A percentile compares a stretch with the other conserved stretches of the same genome.
phyloP scores from a whole-genome alignment of 2,113 vertebrate genomes.

The Cnemophilus loriae region DNA sequence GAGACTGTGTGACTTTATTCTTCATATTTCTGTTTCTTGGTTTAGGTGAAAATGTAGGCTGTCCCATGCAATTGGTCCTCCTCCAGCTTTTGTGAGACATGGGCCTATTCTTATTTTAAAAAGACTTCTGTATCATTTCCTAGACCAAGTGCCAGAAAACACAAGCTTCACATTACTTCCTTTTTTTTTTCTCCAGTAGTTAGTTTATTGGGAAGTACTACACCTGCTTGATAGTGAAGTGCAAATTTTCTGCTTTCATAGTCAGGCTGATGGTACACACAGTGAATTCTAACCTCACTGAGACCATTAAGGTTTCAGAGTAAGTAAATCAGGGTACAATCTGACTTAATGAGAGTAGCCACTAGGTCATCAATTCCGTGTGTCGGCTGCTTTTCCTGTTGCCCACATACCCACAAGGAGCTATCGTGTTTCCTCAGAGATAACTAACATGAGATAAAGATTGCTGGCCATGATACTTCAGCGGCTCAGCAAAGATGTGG shows the following conservation, averaged over 20 bases:
- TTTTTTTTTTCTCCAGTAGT: neutral
- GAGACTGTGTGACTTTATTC: neutral
- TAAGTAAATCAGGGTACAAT: slow-evolving; percentile 17
- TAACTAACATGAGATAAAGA: neutral
- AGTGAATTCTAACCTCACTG: neutral
- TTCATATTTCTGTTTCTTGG: neutral
- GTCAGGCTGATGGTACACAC: neutral
- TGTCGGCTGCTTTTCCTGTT: neutral
- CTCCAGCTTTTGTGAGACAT: neutral
- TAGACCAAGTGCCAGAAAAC: neutral
- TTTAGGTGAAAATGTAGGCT: neutral
- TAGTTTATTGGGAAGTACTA: neutral
- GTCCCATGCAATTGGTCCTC: neutral
- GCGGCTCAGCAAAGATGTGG: neutral
- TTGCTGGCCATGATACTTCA: neutral
- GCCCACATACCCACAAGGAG: neutral
- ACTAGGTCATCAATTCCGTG: neutral
- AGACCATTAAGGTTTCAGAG: neutral
- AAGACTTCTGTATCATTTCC: neutral
- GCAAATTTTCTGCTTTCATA: neutral
- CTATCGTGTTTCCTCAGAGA: neutral
- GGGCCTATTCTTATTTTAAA: neutral
- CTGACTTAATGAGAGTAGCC: neutral
- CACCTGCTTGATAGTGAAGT: neutral
- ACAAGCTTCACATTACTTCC: neutral